These are phyloP conservation scores for Drosophila bipectinata DNA, from an alignment of 1,140 invertebrate species.

Conservation along the genomic window DNA sequence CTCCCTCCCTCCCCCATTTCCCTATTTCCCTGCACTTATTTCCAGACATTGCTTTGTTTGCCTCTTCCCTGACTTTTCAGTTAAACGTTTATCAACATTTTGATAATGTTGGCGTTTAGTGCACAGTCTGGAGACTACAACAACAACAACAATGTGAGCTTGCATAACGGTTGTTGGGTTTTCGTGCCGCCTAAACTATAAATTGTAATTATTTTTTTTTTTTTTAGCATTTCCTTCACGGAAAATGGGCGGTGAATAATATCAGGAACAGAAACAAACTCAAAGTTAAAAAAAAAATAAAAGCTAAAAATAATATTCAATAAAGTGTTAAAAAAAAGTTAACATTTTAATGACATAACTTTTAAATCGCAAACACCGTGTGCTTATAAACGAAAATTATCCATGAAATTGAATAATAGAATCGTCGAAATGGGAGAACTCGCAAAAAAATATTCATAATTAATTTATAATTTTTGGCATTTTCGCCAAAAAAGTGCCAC, in stretches of 20 bases:
- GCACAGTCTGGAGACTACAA: slow-evolving; percentile 41
- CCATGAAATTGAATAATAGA: slow-evolving; percentile 4
- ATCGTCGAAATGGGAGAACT: background rate
- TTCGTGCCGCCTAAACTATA: slow-evolving; percentile 42
- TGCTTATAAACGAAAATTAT: background rate
- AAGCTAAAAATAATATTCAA: background rate
- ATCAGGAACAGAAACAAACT: slow-evolving; percentile 2
- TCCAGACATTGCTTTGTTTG: slow-evolving; percentile 4
- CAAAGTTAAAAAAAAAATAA: background rate
- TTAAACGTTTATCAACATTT: slow-evolving; percentile 82
- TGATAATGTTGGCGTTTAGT: slow-evolving; percentile 77
- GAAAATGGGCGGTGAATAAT: slow-evolving; percentile 8
- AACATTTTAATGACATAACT: background rate
- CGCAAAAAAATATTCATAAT: background rate
- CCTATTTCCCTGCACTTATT: background rate
- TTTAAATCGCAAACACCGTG: too few relatives aligned
- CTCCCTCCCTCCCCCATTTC: background rate
- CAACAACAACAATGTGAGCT: slow-evolving; percentile 35
- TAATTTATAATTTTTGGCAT: background rate
- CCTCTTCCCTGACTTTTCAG: slow-evolving; percentile 12
- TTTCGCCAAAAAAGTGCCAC: background rate
- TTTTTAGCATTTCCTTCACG: slow-evolving; percentile 37
- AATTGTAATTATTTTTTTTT: slow-evolving; percentile 53
- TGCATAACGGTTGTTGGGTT: slow-evolving; percentile 40
- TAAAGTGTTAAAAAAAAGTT: background rate